Conservation (phyloP, 1,140 invertebrate genomes). For the Bombus balteatus region DNA sequence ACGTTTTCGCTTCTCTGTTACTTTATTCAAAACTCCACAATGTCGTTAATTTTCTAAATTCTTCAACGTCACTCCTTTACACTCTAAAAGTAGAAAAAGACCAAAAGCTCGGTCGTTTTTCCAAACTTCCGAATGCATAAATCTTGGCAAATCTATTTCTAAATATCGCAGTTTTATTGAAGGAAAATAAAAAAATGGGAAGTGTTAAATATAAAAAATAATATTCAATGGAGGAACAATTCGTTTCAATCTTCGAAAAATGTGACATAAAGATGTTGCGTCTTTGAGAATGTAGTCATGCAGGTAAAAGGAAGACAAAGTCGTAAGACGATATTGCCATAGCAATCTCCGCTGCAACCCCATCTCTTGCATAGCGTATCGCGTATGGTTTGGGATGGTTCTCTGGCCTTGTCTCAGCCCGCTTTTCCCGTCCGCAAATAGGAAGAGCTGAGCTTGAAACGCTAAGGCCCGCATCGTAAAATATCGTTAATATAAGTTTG, state of each 20-base stretch:
- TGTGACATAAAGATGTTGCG: neutral
- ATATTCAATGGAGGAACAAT: too few relatives aligned
- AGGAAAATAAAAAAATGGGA: too few relatives aligned
- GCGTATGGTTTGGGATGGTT: slow-evolving; percentile 26
- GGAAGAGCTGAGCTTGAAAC: slow-evolving; percentile 5
- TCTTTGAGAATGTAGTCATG: neutral
- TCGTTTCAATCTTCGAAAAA: neutral
- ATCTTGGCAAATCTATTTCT: too few relatives aligned
- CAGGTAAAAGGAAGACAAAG: neutral
- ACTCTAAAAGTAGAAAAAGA: too few relatives aligned
- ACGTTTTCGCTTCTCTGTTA: too few relatives aligned
- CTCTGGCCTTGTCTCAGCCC: slow-evolving; percentile 18
- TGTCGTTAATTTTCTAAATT: too few relatives aligned
- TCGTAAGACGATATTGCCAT: slow-evolving; percentile 29
- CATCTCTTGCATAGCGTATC: slow-evolving; percentile 7
- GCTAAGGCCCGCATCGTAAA: slow-evolving; percentile 55
- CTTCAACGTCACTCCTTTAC: too few relatives aligned
- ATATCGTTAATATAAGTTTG: slow-evolving; percentile 74
- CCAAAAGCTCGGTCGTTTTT: too few relatives aligned
- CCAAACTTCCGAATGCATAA: too few relatives aligned
- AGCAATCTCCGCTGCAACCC: slow-evolving; percentile 20
- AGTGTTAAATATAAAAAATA: too few relatives aligned
- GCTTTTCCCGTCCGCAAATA: slow-evolving; percentile 40
- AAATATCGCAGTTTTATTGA: too few relatives aligned
- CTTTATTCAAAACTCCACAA: too few relatives aligned